phyloP scores from a whole-genome alignment of 53 echinoderm and acorn worm species.

The Holothuria leucospilota region DNA sequence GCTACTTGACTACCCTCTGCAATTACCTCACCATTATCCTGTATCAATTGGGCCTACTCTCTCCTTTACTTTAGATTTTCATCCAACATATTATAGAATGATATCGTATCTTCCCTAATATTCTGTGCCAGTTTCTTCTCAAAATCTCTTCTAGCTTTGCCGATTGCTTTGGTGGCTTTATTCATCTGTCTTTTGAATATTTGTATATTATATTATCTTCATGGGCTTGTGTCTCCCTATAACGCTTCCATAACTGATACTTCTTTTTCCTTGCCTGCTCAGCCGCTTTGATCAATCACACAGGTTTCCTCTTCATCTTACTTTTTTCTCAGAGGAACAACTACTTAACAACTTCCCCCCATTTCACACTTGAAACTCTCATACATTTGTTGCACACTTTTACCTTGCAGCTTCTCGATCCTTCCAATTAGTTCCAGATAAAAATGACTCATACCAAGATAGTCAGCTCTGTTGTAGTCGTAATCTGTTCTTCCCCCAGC shows the following conservation, averaged over 20 bases:
- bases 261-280: slow-evolving; percentile 15
- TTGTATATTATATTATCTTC: neutral
- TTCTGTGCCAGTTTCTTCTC: slow-evolving; percentile 23
- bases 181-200: slow-evolving; percentile 32
- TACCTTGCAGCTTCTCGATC: neutral
- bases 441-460: neutral
- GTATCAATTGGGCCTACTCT: slow-evolving; percentile 7
- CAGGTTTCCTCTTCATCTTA: neutral
- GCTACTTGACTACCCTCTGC: neutral
- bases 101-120: slow-evolving; percentile 22
- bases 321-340: neutral
- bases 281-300: slow-evolving; percentile 21
- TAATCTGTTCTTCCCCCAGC: neutral
- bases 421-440: neutral
- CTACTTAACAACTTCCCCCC: neutral
- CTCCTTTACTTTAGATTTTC: slow-evolving; percentile 26
- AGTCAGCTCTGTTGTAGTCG: neutral
- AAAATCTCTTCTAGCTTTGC: neutral
- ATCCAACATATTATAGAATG: slow-evolving; percentile 31
- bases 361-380: neutral
- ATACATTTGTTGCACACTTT: slow-evolving; percentile 14
- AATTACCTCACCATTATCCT: neutral
- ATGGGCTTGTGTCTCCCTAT: neutral
- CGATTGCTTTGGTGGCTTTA: neutral
- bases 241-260: slow-evolving; percentile 32